Evolutionary conservation across 2,113 vertebrate genomes (phyloP).

Genomic region (Zeus faber): DNA sequence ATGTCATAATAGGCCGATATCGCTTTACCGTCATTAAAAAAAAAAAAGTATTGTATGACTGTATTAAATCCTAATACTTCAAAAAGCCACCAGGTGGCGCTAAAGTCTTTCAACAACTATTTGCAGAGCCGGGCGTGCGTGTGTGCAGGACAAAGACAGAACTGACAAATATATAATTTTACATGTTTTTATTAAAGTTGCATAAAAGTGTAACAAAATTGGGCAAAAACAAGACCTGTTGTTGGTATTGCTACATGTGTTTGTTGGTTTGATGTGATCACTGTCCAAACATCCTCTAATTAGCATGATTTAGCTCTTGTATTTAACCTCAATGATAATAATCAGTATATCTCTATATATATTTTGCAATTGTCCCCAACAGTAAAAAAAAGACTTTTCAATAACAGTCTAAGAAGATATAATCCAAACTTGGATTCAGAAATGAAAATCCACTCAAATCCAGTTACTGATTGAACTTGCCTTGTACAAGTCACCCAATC

Average conservation of each 20-base stretch:
- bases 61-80: not conserved
- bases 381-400: constrained; percentile 63
- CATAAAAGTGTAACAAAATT: constrained; percentile 83
- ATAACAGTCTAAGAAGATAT: constrained; percentile 68
- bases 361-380: constrained; percentile 57
- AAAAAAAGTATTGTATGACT: not conserved
- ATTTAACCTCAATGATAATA: constrained; percentile 50
- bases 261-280: constrained; percentile 58
- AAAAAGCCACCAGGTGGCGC: constrained; percentile 27
- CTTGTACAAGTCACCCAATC: constrained; percentile 26
- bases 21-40: no score
- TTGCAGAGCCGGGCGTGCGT: no score
- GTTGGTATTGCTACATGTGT: constrained; percentile 78
- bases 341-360: constrained; percentile 31
- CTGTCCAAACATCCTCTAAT: constrained; percentile 49
- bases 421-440: constrained; percentile 61
- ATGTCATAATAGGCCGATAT: no score
- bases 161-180: constrained; percentile 37
- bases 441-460: constrained; percentile 60
- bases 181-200: constrained; percentile 82
- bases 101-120: not conserved
- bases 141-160: not conserved
- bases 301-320: constrained; percentile 52
- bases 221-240: constrained; percentile 72
- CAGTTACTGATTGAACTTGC: constrained; percentile 45